A percentile compares a stretch with the other conserved stretches of the same genome.
phyloP scores from a whole-genome alignment of 1,140 invertebrate genomes.

The Scaptomyza montana region DNA sequence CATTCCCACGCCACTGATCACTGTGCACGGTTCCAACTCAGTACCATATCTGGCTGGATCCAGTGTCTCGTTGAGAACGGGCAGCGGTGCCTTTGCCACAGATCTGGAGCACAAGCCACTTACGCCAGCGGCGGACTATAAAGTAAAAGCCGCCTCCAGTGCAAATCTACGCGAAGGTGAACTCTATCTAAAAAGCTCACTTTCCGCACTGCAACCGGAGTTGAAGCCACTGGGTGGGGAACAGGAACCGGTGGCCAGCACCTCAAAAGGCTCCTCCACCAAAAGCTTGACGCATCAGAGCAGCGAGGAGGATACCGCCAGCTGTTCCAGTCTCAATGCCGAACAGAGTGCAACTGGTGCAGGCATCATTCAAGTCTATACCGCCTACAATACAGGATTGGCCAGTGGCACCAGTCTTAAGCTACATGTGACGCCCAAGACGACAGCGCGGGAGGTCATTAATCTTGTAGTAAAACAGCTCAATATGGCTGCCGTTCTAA shows the following conservation, averaged over 20 bases:
- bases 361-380: slow-evolving; percentile 93
- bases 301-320: slow-evolving; percentile 75
- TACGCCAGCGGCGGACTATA: slow-evolving; percentile 49
- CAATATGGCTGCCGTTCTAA: slow-evolving; percentile 95
- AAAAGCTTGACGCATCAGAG: slow-evolving; percentile 72
- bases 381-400: slow-evolving; percentile 96
- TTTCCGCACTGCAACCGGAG: slow-evolving; percentile 71
- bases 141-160: slow-evolving; percentile 69
- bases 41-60: slow-evolving; percentile 77
- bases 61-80: slow-evolving; percentile 65
- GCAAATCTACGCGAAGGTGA: slow-evolving; percentile 84
- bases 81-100: slow-evolving; percentile 81
- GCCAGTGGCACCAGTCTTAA: slow-evolving; percentile 96
- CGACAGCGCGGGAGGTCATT: slow-evolving; percentile 96
- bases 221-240: slow-evolving; percentile 48
- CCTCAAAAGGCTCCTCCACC: slow-evolving; percentile 62
- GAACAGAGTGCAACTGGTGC: slow-evolving; percentile 73
- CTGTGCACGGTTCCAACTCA: slow-evolving; percentile 75
- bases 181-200: slow-evolving; percentile 83
- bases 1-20: slow-evolving; percentile 61
- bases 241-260: slow-evolving; percentile 58
- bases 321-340: slow-evolving; percentile 68
- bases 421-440: slow-evolving; percentile 94
- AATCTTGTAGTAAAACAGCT: slow-evolving; percentile 96
- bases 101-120: slow-evolving; percentile 84